phyloP scores from a whole-genome alignment of 92 coral and sea anemone species.

The Siderastrea radians region DNA sequence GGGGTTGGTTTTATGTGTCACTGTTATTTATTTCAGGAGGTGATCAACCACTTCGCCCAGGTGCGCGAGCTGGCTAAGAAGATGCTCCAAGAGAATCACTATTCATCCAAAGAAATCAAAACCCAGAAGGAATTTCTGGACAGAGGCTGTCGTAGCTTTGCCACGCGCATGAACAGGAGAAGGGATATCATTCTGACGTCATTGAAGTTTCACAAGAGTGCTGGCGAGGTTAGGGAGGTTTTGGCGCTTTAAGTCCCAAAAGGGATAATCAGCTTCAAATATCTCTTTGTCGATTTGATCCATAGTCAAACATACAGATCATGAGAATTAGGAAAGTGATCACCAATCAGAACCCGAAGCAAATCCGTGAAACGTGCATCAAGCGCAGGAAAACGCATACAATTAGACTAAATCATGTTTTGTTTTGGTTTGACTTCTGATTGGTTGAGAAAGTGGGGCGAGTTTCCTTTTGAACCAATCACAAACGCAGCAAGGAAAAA shows the following conservation, averaged over 20 bases:
- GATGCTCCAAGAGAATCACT: slow-evolving; percentile 94
- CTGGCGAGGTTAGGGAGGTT: slow-evolving; percentile 74
- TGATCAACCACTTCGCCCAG: slow-evolving; percentile 81
- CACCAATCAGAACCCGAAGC: too few relatives aligned
- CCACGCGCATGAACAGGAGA: slow-evolving; percentile 95
- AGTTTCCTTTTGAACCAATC: too few relatives aligned
- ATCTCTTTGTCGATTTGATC: too few relatives aligned
- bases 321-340: too few relatives aligned
- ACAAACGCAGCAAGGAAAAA: too few relatives aligned
- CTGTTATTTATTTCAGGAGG: slow-evolving; percentile 61
- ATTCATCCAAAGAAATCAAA: slow-evolving; percentile 79
- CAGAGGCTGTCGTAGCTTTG: slow-evolving; percentile 91
- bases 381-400: too few relatives aligned
- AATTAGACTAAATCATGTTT: too few relatives aligned
- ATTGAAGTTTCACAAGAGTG: slow-evolving; percentile 81
- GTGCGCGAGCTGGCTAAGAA: slow-evolving; percentile 94
- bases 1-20: neutral
- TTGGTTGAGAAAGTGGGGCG: too few relatives aligned
- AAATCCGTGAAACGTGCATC: too few relatives aligned
- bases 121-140: slow-evolving; percentile 86
- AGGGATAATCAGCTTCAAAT: too few relatives aligned
- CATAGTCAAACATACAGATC: too few relatives aligned
- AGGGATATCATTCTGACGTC: slow-evolving; percentile 83
- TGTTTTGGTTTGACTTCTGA: too few relatives aligned
- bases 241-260: neutral